Conservation (phyloP, 2,888 invertebrate species). For the Ptilodon capucinus region DNA sequence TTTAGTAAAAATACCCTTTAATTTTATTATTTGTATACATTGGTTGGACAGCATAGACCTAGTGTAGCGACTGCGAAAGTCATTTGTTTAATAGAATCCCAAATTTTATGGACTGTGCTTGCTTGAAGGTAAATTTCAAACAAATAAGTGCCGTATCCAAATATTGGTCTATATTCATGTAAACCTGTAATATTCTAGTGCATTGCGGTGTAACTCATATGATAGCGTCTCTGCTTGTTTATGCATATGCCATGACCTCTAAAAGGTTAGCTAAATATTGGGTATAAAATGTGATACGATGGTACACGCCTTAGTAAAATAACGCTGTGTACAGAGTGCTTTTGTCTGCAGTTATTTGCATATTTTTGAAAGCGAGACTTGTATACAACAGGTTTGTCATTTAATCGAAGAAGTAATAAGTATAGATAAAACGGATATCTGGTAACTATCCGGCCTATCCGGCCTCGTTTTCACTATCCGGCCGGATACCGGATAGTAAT, state of each 20-base stretch:
- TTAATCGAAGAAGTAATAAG: not conserved
- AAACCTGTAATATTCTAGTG: slow-evolving; percentile 38
- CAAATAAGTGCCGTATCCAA: slow-evolving; percentile 19
- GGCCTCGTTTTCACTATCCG: too few relatives aligned
- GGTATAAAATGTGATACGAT: slow-evolving; percentile 27
- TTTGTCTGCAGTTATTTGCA: not conserved
- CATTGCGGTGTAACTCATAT: slow-evolving; percentile 47
- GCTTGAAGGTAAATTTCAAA: too few relatives aligned
- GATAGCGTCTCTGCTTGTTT: slow-evolving; percentile 36
- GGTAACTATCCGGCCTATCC: too few relatives aligned
- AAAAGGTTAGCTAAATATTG: slow-evolving; percentile 29
- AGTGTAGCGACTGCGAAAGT: too few relatives aligned
- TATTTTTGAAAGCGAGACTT: not conserved
- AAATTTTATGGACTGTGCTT: too few relatives aligned
- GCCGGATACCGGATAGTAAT: too few relatives aligned
- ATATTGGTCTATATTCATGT: slow-evolving; percentile 15
- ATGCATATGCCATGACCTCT: slow-evolving; percentile 34
- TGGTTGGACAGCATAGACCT: too few relatives aligned
- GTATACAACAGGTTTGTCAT: not conserved
- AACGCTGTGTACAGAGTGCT: not conserved
- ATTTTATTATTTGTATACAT: too few relatives aligned
- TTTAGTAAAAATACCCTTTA: too few relatives aligned
- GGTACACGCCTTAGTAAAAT: slow-evolving; percentile 20
- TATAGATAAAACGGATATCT: too few relatives aligned
- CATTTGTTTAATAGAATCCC: too few relatives aligned